These are phyloP conservation scores for Prionace glauca DNA, from an alignment of 2,797 vertebrate species.

Conservation along the genomic window DNA sequence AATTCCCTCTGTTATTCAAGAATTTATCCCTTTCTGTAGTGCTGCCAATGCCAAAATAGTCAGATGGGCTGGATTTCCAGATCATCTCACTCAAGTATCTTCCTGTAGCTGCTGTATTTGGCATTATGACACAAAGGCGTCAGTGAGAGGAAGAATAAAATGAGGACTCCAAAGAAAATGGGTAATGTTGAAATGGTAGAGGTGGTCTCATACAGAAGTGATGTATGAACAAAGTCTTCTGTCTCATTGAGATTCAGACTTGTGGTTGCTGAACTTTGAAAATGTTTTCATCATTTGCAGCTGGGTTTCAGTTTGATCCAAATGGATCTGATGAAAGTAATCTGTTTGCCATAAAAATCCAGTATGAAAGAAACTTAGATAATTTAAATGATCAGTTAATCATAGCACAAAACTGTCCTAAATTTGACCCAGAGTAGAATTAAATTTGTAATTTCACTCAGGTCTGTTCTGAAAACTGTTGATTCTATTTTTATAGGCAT, in stretches of 20 bases:
- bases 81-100: background rate
- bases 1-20: background rate
- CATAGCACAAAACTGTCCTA: background rate
- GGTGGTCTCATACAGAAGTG: background rate
- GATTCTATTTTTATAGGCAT: background rate
- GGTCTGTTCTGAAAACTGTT: background rate
- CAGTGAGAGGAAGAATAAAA: background rate
- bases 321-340: background rate
- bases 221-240: background rate
- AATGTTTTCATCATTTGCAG: background rate
- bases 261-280: background rate
- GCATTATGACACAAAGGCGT: background rate
- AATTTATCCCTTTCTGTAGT: background rate
- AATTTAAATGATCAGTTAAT: background rate
- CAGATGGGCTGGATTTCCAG: background rate
- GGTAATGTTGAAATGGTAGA: background rate
- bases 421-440: background rate
- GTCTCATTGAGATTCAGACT: background rate
- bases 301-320: background rate
- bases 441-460: background rate
- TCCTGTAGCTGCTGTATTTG: background rate
- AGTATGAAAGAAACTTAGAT: background rate
- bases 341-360: background rate
- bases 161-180: background rate
- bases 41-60: background rate